A percentile compares a stretch with the other conserved stretches of the same genome.
These are phyloP conservation scores for Archilochus colubris DNA, from an alignment of 2,113 vertebrate genomes.

Conservation along the genomic window DNA sequence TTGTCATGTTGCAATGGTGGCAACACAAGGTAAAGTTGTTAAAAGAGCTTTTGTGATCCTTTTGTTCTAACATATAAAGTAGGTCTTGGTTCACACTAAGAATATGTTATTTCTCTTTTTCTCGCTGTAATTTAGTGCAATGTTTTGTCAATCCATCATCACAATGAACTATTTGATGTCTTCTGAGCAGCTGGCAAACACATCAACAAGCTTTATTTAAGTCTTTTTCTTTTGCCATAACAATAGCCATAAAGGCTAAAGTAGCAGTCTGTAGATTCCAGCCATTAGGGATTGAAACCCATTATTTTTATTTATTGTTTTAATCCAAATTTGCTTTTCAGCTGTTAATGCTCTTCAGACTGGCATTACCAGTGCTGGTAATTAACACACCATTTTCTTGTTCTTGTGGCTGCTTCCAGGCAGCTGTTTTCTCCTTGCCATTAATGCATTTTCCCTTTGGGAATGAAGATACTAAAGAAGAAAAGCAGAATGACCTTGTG, in stretches of 20 bases:
- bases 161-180: background rate
- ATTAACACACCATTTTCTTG: background rate
- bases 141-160: background rate
- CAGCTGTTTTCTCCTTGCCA: background rate
- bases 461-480: background rate
- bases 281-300: background rate
- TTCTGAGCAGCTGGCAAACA: background rate
- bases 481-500: slow-evolving; percentile 52
- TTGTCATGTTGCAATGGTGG: background rate
- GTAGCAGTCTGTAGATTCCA: background rate
- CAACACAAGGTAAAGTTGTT: background rate
- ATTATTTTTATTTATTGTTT: background rate
- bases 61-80: background rate
- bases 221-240: background rate
- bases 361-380: background rate
- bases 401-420: background rate
- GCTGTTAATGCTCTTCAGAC: background rate
- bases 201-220: background rate
- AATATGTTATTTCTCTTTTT: background rate
- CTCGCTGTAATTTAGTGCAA: background rate
- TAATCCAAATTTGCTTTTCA: background rate
- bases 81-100: background rate
- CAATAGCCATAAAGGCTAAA: background rate
- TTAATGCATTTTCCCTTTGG: slow-evolving; percentile 32
- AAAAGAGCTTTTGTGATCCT: background rate